Evolutionary conservation across 2,888 invertebrate genomes (phyloP), one percentile per base, ranked within the genome.

Genomic region (Lamellibrachia columna): DNA sequence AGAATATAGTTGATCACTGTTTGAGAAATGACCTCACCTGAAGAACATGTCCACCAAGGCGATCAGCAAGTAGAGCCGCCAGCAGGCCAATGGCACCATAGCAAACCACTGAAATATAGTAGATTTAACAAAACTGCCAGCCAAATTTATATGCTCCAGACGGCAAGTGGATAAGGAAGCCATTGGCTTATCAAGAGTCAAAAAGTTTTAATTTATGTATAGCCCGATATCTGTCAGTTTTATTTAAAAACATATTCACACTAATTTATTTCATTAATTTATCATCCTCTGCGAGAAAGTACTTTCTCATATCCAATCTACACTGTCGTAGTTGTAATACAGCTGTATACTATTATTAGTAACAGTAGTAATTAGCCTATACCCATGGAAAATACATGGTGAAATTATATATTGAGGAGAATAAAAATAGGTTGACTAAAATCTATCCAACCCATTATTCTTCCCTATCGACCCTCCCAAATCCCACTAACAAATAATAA

Each of bases 11-110:
- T 75, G 22, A 15, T 75, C n/a, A 22, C 22, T 3, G n/a, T 15
- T 22, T 75, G 22, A 22, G 75, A 75, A 75, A 75, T 75, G 15
- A 15, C n/a, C n/a, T 75, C 75, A 94, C 94, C 93, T 93, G 93
- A 7, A 94, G 93, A 6, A 94, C 94, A 92, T 94, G 94, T 28
- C 92, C 93, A 6, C 94, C 94, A 4, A 94, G 90, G 2, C 92
- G 52, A 28, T 93, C 91, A 22, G 94, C 93, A 3, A 93, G 53
- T 90, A 94, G 93, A 11, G 94, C 93, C 52, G 94, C 92, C 4
- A 53, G n/a, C 53, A 94, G 90, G 22, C 93, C 91, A 55, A 93
- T 28, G 22, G 58, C 91, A 8, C 94, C 94, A 92, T 93, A 94
- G 7, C 93, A 53, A 11, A 94, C 60, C 90, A 94, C 94, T 94